Evolutionary conservation across 1,140 invertebrate genomes (phyloP).

Genomic region (Solen grandis): DNA sequence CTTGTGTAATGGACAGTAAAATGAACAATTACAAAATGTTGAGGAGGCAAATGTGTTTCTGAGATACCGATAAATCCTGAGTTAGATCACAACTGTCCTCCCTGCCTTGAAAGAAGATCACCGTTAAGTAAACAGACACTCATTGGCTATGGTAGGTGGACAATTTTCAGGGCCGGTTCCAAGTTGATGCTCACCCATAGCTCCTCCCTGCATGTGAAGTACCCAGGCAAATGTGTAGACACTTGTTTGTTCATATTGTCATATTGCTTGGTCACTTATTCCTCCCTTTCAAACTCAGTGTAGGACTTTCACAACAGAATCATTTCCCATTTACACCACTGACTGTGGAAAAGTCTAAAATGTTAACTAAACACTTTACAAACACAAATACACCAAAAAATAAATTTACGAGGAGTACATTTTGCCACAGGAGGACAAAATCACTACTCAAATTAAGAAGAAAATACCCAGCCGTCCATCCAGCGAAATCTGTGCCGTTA

Average conservation of each 20-base stretch:
- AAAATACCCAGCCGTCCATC: background rate
- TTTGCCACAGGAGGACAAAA: background rate
- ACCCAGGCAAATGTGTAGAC: slow-evolving; percentile 7
- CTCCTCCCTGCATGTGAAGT: background rate
- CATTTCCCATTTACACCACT: background rate
- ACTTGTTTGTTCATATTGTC: slow-evolving; percentile 27
- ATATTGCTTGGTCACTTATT: background rate
- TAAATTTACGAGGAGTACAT: background rate
- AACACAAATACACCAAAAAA: background rate
- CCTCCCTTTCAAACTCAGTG: background rate
- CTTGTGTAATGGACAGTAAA: background rate
- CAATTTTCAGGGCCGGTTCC: background rate
- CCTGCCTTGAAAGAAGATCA: background rate
- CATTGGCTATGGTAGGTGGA: background rate
- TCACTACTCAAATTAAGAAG: background rate
- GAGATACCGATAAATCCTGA: background rate
- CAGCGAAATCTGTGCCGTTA: background rate
- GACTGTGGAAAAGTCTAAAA: background rate
- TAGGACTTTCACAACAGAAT: background rate
- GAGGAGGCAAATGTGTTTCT: background rate
- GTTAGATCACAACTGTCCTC: background rate
- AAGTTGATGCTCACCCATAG: background rate
- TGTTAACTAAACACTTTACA: background rate
- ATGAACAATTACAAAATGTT: background rate
- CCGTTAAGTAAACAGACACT: too few species aligned